Percentiles rank a stretch among this genome's conserved stretches.
These are phyloP conservation scores for Onychomys arenicola DNA, from an alignment of 2,797 vertebrate species.

Conservation along the genomic window DNA sequence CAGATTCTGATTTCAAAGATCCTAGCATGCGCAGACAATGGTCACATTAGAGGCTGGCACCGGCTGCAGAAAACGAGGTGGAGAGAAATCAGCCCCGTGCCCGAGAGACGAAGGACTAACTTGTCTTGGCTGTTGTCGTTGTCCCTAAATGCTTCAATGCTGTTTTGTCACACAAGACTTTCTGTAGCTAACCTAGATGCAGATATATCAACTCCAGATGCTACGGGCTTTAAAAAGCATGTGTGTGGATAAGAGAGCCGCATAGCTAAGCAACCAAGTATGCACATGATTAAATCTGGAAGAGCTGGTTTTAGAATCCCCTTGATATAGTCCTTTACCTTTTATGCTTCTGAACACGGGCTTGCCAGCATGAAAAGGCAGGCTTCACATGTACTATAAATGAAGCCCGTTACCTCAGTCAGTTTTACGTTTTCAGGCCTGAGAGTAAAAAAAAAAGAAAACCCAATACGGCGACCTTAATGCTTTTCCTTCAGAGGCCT, in stretches of 20 bases:
- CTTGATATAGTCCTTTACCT: constrained; percentile 68
- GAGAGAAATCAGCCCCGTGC: constrained; percentile 2
- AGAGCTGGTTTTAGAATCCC: constrained; percentile 76
- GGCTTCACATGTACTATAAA: constrained; percentile 67
- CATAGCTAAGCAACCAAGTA: constrained; percentile 75
- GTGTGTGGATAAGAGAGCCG: constrained; percentile 64
- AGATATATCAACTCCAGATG: constrained; percentile 81
- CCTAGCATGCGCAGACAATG: constrained; percentile 43
- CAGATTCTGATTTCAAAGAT: constrained; percentile 57
- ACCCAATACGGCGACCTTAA: constrained; percentile 60
- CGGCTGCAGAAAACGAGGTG: constrained; percentile 40
- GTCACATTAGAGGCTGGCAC: constrained; percentile 35
- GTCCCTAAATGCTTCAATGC: constrained; percentile 70
- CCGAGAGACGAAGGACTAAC: constrained; percentile 53
- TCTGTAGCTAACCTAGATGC: constrained; percentile 73
- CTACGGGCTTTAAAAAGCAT: constrained; percentile 77
- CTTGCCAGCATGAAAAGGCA: constrained; percentile 64
- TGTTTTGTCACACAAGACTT: constrained; percentile 70
- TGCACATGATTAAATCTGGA: constrained; percentile 77
- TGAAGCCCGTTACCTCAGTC: constrained; percentile 67
- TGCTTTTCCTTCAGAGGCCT: constrained; percentile 56
- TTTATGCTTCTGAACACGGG: constrained; percentile 71
- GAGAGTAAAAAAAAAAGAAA: constrained; percentile 27
- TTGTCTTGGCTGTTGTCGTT: constrained; percentile 63
- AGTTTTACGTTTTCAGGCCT: constrained; percentile 67